Percentiles rank a stretch among this genome's conserved stretches.
Evolutionary conservation across 2,113 vertebrate genomes (phyloP).

Genomic region (Acrocephalus arundinaceus): DNA sequence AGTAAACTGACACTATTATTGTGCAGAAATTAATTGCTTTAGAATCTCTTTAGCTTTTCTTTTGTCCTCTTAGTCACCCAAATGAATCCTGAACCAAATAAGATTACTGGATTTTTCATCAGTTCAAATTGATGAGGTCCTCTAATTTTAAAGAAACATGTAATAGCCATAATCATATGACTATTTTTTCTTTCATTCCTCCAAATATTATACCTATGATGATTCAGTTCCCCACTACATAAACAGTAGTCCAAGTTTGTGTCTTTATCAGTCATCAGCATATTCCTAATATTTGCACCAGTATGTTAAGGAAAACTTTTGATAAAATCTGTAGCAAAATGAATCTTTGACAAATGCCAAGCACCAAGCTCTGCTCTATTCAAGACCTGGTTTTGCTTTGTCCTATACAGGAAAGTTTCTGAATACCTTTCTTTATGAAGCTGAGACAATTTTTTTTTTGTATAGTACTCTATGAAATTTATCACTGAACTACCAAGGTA

Average conservation of each 20-base stretch:
- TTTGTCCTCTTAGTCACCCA: neutral
- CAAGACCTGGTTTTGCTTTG: neutral
- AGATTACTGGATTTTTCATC: neutral
- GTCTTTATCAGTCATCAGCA: neutral
- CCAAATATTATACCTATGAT: neutral
- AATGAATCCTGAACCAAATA: neutral
- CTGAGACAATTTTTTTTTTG: neutral
- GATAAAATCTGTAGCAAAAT: neutral
- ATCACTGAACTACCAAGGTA: neutral
- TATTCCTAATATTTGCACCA: neutral
- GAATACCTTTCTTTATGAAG: neutral
- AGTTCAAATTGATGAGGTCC: neutral
- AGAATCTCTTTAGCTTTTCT: neutral
- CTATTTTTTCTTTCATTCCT: neutral
- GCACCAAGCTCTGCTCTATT: neutral
- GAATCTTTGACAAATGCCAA: neutral
- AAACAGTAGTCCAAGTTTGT: neutral
- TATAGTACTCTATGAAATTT: neutral
- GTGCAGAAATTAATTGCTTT: neutral
- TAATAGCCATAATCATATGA: neutral
- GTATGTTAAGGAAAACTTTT: neutral
- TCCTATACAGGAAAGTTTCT: neutral
- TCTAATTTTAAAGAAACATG: neutral
- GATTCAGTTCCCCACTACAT: neutral
- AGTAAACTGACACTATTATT: neutral